phyloP scores from a whole-genome alignment of 2,888 invertebrate genomes.

The Chloroclysta siterata region DNA sequence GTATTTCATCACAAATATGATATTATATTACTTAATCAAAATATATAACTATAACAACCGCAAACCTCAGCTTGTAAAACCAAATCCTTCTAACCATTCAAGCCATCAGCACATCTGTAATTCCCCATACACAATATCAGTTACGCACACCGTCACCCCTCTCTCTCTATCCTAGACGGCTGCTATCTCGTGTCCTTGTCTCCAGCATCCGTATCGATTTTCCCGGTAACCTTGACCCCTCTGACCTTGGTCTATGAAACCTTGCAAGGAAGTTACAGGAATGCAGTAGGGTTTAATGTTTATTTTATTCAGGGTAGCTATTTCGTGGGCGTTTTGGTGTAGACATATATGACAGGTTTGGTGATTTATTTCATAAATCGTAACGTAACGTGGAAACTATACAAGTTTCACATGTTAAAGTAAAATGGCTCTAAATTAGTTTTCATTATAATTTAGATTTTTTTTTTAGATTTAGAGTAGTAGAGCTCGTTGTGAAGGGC shows the following conservation, averaged over 20 bases:
- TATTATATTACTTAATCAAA: too few relatives aligned
- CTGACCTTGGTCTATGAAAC: conserved; percentile 30
- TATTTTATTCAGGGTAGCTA: conserved; percentile 8
- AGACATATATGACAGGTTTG: background rate
- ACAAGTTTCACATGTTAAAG: too few relatives aligned
- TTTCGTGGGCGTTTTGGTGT: background rate
- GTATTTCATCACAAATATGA: too few relatives aligned
- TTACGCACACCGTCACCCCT: conserved; percentile 8
- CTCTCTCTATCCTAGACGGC: conserved; percentile 40
- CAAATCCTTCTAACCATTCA: background rate
- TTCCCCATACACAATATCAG: conserved; percentile 2
- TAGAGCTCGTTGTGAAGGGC: too few relatives aligned
- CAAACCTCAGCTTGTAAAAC: background rate
- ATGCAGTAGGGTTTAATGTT: conserved; percentile 15
- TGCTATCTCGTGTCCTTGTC: conserved; percentile 50
- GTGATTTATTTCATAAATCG: too few relatives aligned
- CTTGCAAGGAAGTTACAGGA: conserved; percentile 24
- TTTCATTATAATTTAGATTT: too few relatives aligned
- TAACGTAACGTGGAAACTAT: too few relatives aligned
- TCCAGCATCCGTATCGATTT: conserved; percentile 81
- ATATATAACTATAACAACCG: too few relatives aligned
- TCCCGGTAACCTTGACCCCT: conserved; percentile 67
- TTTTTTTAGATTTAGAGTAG: too few relatives aligned
- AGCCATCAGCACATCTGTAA: background rate
- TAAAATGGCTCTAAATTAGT: too few relatives aligned